phyloP scores from a whole-genome alignment of 2,113 vertebrate species.

The Phoenicopterus ruber region DNA sequence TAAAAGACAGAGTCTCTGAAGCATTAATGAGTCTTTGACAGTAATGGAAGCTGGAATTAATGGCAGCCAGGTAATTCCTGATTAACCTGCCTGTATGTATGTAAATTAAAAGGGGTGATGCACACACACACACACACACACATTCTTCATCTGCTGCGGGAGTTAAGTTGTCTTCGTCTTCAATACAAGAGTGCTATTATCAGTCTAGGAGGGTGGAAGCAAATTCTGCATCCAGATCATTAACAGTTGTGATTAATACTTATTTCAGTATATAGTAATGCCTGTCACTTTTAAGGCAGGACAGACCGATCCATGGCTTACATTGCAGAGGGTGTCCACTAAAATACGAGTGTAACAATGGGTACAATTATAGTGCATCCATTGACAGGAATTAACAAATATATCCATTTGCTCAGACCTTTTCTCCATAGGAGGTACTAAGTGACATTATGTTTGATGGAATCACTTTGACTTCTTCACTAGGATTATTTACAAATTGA shows the following conservation, averaged over 20 bases:
- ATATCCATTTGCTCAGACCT: neutral
- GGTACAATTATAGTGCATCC: neutral
- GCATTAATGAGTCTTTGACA: neutral
- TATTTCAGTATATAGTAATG: neutral
- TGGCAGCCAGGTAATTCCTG: conserved; percentile 44
- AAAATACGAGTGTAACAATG: neutral
- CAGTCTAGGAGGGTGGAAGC: neutral
- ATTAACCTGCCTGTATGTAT: conserved; percentile 1
- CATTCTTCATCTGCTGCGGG: neutral
- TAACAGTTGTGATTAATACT: neutral
- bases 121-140: neutral
- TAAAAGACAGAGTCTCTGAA: neutral
- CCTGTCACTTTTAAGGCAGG: neutral
- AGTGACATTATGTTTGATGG: neutral
- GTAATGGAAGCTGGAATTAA: conserved; percentile 18
- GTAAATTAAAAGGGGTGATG: neutral
- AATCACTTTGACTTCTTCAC: neutral
- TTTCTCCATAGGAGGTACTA: neutral
- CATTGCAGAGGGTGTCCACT: neutral
- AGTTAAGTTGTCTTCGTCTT: neutral
- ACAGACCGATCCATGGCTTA: neutral
- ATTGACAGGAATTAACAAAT: neutral
- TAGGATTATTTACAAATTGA: neutral
- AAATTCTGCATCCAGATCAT: neutral
- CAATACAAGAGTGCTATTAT: neutral